Evolutionary conservation across 2,113 vertebrate genomes (phyloP).

Genomic region (Poecilia latipinna): DNA sequence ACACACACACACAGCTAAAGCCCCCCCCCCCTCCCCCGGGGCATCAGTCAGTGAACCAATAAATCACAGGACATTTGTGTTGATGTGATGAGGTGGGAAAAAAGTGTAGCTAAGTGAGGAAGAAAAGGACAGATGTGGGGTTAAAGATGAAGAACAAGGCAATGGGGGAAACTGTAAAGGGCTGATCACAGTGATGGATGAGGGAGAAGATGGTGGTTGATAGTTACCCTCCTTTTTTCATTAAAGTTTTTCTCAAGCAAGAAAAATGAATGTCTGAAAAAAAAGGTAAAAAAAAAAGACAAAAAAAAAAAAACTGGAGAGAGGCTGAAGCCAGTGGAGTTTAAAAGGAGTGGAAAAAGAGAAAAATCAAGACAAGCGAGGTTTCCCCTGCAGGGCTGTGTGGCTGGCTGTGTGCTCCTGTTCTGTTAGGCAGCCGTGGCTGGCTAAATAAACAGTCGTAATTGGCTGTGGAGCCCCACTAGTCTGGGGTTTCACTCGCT

Average conservation of each 20-base stretch:
- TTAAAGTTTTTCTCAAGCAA: slow-evolving; percentile 19
- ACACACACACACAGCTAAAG: slow-evolving; percentile 27
- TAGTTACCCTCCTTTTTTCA: slow-evolving; percentile 10
- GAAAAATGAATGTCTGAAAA: slow-evolving; percentile 29
- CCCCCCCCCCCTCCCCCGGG: slow-evolving; percentile 7
- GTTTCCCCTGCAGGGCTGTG: slow-evolving; percentile 78
- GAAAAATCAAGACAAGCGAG: slow-evolving; percentile 62
- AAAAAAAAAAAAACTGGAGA: slow-evolving; percentile 20
- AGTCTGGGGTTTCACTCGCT: slow-evolving; percentile 85
- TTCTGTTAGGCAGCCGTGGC: slow-evolving; percentile 77
- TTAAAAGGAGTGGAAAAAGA: slow-evolving; percentile 60
- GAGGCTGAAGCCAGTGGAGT: slow-evolving; percentile 36
- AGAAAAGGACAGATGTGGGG: slow-evolving; percentile 21
- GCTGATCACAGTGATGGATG: slow-evolving; percentile 64
- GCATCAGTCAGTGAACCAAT: slow-evolving; percentile 65
- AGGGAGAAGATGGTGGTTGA: slow-evolving; percentile 47
- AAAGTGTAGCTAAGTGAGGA: slow-evolving; percentile 15
- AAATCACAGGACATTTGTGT: slow-evolving; percentile 61
- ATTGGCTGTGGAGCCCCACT: slow-evolving; percentile 94
- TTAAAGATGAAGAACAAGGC: slow-evolving; percentile 16
- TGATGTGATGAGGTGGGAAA: slow-evolving; percentile 44
- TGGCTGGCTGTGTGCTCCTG: slow-evolving; percentile 80
- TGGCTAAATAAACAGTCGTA: slow-evolving; percentile 89
- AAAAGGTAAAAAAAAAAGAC: slow-evolving; percentile 25
- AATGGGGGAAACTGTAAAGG: slow-evolving; percentile 25